Evolutionary conservation across 1,140 invertebrate species (phyloP).

Genomic region (Melanaphis sacchari): DNA sequence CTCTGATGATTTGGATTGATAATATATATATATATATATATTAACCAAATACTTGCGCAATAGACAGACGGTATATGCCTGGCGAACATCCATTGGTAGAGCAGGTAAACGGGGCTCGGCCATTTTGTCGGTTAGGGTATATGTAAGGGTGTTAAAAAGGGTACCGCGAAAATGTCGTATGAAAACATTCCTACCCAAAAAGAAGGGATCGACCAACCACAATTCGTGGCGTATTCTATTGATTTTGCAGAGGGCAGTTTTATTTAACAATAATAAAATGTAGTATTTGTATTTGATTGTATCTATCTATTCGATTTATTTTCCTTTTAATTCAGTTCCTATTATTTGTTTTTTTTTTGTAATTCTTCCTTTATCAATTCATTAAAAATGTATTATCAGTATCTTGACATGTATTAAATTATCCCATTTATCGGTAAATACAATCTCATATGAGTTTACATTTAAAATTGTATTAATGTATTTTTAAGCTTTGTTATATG

Average conservation of each 20-base stretch:
- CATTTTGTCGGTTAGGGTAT: conserved; percentile 40
- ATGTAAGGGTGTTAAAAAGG: conserved; percentile 39
- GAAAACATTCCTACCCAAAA: conserved; percentile 23
- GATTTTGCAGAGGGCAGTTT: conserved; percentile 27
- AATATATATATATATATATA: neutral
- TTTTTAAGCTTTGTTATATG: conserved; percentile 7
- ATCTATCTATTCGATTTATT: neutral
- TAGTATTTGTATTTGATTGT: neutral
- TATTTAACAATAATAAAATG: neutral
- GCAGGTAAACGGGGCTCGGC: conserved; percentile 31
- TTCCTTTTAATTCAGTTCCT: neutral
- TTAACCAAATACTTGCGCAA: neutral
- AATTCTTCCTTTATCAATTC: neutral
- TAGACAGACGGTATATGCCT: neutral
- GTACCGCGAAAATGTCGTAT: conserved; percentile 33
- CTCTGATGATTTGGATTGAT: neutral
- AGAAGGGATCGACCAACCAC: conserved; percentile 10
- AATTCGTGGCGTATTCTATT: neutral
- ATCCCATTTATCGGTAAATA: neutral
- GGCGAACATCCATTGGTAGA: conserved; percentile 22
- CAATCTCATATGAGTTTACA: neutral
- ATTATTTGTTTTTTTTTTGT: neutral
- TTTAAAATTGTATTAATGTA: neutral
- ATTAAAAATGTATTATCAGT: neutral
- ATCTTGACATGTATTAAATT: neutral